Evolutionary conservation across 2,113 vertebrate genomes (phyloP), one percentile per base, ranked within the genome.

Genomic region (Thymallus thymallus): DNA sequence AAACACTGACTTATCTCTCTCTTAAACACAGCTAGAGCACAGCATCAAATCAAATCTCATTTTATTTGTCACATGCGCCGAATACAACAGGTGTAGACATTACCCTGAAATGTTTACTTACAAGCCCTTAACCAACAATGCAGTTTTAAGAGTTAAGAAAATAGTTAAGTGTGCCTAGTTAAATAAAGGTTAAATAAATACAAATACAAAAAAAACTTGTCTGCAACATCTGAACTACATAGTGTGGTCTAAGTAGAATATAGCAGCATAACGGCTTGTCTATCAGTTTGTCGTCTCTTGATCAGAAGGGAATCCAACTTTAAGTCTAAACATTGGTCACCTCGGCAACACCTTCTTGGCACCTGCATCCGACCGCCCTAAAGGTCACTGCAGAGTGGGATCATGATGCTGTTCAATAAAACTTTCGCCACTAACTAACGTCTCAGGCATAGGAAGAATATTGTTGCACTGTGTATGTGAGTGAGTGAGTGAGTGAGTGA

Each of bases 301-400:
- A 35, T 16, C 3, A 26, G 5, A 45, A 45, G 18, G 35, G 22
- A 35, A 48, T 64, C 16, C 41, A 20, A 61, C 32, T 51, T 24
- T 45, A 10, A 73, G 12, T n/a, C 66, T 46, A 24, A 22, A 41
- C 35, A 10, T 1, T 12, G 6, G 9, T 77, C 20, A 63, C 71
- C 67, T 23, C n/a, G 69, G 69, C 23, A 65, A 75, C 22, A 14
- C 48, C 16, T 51, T 77, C 58, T 55, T 32, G 30, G 71, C 77
- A 55, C 63, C 46, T 65, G 41, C 71, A 29, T 60, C 18, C n/a
- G 20, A 60, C 6, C 18, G 56, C 56, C 56, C 56, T 60, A 16
- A 60, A 60, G 77, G 66, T 73, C 60, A 72, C 16, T 60, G 62
- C 7, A n/a, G 56, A 5, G 13, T 60, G 35, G 78, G 64, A 61